Conservation (phyloP, 2,888 invertebrate genomes). For the Habrosyne pyritoides region DNA sequence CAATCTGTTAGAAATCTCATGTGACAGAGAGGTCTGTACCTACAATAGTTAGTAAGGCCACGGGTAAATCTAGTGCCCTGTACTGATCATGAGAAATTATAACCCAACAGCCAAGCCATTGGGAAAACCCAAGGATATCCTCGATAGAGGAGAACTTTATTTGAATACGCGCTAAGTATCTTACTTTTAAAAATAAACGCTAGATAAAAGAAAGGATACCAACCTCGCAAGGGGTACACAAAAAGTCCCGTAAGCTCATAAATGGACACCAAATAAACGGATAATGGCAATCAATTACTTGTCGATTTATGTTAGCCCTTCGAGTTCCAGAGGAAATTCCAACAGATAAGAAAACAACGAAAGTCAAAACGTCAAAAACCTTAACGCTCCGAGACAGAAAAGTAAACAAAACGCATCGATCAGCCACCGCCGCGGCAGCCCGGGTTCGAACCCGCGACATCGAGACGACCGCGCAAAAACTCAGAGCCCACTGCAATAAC, state of each 20-base stretch:
- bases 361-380: conserved; percentile 39
- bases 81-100: background rate
- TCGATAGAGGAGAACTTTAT: background rate
- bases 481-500: conserved; percentile 60
- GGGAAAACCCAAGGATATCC: too few species aligned
- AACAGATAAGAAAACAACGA: conserved; percentile 38
- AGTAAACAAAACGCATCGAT: conserved; percentile 67
- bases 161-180: background rate
- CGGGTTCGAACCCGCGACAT: conserved; percentile 16
- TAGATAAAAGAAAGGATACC: background rate
- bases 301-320: conserved; percentile 15
- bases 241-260: conserved; percentile 6
- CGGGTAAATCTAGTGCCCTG: too few species aligned
- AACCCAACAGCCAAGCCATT: background rate
- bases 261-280: conserved; percentile 10
- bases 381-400: conserved; percentile 43
- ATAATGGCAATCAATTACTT: conserved; percentile 28
- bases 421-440: conserved; percentile 31
- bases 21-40: too few species aligned
- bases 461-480: conserved; percentile 42
- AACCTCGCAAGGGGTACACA: background rate
- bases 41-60: too few species aligned
- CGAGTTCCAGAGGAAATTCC: conserved; percentile 11
- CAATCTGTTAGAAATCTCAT: background rate
- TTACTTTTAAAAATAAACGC: background rate